A percentile compares a stretch with the other conserved stretches of the same genome.
phyloP scores from a whole-genome alignment of 2,888 invertebrate genomes.

The Cloeon dipterum region DNA sequence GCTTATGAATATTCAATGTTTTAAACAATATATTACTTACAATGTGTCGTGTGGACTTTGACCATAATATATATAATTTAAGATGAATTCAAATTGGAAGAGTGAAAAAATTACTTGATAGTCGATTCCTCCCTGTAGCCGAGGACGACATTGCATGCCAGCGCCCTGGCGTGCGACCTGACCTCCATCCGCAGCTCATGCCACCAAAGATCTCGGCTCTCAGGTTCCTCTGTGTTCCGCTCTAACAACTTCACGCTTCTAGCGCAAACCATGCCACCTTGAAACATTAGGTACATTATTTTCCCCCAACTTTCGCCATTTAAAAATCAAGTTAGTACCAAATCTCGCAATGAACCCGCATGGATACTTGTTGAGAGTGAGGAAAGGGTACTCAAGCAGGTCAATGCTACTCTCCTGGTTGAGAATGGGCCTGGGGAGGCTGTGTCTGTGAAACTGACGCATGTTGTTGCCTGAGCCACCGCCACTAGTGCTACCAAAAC shows the following conservation, averaged over 20 bases:
- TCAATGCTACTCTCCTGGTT: conserved; percentile 57
- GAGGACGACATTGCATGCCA: conserved; percentile 84
- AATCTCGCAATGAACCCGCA: conserved; percentile 70
- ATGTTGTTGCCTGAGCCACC: conserved; percentile 33
- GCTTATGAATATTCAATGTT: too few relatives aligned
- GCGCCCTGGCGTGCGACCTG: conserved; percentile 72
- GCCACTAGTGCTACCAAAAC: conserved; percentile 43
- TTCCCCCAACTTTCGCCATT: not conserved
- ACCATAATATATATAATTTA: not conserved
- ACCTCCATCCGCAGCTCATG: conserved; percentile 88
- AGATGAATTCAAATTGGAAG: not conserved
- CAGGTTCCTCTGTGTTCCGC: conserved; percentile 69
- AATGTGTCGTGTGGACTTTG: too few relatives aligned
- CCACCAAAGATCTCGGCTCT: conserved; percentile 91
- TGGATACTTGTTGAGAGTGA: conserved; percentile 81
- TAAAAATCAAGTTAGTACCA: conserved; percentile 35
- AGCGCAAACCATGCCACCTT: conserved; percentile 65
- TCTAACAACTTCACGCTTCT: conserved; percentile 64
- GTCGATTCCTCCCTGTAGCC: conserved; percentile 84
- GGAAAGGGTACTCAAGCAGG: conserved; percentile 85
- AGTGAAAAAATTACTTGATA: conserved; percentile 46
- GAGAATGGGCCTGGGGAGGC: conserved; percentile 29
- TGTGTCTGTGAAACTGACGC: too few relatives aligned
- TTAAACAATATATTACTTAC: too few relatives aligned
- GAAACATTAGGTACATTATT: conserved; percentile 5